Evolutionary conservation across 37 sponge, comb jelly and placozoan genomes (phyloP).

Genomic region (Diacarnus erythraeanus): DNA sequence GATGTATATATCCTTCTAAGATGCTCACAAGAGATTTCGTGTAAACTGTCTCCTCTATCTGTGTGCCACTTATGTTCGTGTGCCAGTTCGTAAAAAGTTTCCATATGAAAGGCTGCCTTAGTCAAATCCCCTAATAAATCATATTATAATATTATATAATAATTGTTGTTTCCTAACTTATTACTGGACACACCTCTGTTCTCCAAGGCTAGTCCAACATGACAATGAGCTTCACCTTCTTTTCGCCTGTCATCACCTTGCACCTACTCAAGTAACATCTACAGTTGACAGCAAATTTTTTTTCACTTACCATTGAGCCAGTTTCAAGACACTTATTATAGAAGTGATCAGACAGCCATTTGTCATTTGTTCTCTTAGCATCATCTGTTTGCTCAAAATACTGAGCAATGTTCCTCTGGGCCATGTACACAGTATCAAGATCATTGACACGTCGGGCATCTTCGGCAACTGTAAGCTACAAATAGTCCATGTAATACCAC

Average conservation of each 20-base stretch:
- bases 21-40: conserved; percentile 74
- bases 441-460: conserved; percentile 51
- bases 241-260: conserved; percentile 57
- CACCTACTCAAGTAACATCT: conserved; percentile 28
- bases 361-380: conserved; percentile 47
- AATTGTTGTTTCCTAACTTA: not conserved
- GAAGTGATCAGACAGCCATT: conserved; percentile 88
- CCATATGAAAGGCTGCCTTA: conserved; percentile 63
- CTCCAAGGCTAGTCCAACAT: conserved; percentile 77
- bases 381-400: conserved; percentile 77
- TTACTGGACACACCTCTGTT: conserved; percentile 53
- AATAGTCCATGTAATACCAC: not conserved
- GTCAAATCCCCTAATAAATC: conserved; percentile 60
- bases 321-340: conserved; percentile 79
- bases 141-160: not conserved
- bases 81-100: conserved; percentile 65
- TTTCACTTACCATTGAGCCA: conserved; percentile 10
- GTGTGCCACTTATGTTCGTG: conserved; percentile 75
- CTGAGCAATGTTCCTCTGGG: conserved; percentile 65
- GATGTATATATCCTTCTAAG: conserved; percentile 79
- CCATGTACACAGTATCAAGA: conserved; percentile 64
- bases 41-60: conserved; percentile 73
- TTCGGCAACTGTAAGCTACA: conserved; percentile 46
- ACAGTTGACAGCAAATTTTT: too few relatives aligned
- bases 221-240: conserved; percentile 89